These are phyloP conservation scores for Gortyna flavago DNA, from an alignment of 2,888 invertebrate genomes.

Conservation along the genomic window DNA sequence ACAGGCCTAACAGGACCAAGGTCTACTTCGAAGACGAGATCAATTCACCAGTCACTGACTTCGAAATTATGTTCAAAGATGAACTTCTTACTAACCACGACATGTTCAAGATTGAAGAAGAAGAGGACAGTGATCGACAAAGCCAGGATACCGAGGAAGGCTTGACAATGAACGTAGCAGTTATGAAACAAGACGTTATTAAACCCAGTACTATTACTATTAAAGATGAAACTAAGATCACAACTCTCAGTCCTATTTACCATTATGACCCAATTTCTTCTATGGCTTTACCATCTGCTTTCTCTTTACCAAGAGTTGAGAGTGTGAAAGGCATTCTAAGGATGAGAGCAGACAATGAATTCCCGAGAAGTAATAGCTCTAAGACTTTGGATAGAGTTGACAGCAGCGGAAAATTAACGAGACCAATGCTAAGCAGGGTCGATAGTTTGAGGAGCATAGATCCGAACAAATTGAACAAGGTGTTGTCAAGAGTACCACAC, in stretches of 20 bases:
- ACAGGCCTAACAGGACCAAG: conserved; percentile 85
- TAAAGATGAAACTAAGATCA: conserved; percentile 86
- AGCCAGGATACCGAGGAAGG: conserved; percentile 86
- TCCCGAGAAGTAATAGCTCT: conserved; percentile 83
- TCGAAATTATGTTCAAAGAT: conserved; percentile 90
- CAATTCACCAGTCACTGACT: conserved; percentile 87
- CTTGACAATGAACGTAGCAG: conserved; percentile 83
- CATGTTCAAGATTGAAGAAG: conserved; percentile 88
- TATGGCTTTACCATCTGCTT: conserved; percentile 78
- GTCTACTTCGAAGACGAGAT: conserved; percentile 89
- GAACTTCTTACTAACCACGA: conserved; percentile 82
- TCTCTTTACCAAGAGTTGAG: conserved; percentile 84
- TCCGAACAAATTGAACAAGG: conserved; percentile 83
- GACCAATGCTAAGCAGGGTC: conserved; percentile 81
- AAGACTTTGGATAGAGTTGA: conserved; percentile 82
- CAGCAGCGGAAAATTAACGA: conserved; percentile 75
- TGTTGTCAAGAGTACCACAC: conserved; percentile 84
- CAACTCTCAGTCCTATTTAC: conserved; percentile 81
- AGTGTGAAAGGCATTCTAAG: conserved; percentile 85
- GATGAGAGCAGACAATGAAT: conserved; percentile 71
- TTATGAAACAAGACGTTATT: conserved; percentile 84
- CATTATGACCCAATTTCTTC: conserved; percentile 84
- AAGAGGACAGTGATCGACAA: conserved; percentile 83
- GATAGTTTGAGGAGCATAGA: conserved; percentile 87
- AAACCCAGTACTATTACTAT: conserved; percentile 86